Evolutionary conservation across 2,888 invertebrate species (phyloP).

Genomic region (Adelphocoris suturalis): DNA sequence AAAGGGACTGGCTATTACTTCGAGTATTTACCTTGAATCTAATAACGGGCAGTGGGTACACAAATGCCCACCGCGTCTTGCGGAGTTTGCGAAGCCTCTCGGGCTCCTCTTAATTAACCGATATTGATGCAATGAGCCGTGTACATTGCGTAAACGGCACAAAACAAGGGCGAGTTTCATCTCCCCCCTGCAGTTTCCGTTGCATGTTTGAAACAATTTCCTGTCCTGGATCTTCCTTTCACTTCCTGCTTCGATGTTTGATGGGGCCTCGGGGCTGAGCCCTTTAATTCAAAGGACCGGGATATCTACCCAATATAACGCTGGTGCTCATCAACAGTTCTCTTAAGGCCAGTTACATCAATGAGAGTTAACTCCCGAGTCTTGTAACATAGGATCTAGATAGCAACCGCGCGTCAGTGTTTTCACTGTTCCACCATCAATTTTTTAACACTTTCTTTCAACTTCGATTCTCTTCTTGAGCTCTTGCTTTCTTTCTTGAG

Average conservation of each 20-base stretch:
- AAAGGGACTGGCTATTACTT: neutral
- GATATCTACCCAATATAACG: no score
- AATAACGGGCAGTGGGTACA: conserved; percentile 20
- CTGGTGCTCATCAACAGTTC: no score
- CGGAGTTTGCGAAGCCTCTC: neutral
- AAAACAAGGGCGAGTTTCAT: neutral
- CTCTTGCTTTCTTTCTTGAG: no score
- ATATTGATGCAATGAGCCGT: conserved; percentile 26
- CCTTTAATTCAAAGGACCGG: conserved; percentile 12
- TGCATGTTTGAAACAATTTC: conserved; percentile 5
- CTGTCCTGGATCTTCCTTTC: neutral
- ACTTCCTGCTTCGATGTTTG: conserved; percentile 1
- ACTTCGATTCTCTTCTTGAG: no score
- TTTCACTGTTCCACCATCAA: no score
- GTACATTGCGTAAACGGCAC: conserved; percentile 1
- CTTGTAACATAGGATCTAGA: no score
- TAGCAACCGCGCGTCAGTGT: no score
- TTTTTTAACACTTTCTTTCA: no score
- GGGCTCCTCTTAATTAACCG: conserved; percentile 44
- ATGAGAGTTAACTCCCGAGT: no score
- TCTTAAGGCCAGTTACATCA: no score
- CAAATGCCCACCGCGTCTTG: neutral
- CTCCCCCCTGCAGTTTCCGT: neutral
- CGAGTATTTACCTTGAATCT: conserved; percentile 32
- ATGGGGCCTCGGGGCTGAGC: neutral